phyloP scores from a whole-genome alignment of 2,888 invertebrate genomes.

The Andricus quercusramuli region DNA sequence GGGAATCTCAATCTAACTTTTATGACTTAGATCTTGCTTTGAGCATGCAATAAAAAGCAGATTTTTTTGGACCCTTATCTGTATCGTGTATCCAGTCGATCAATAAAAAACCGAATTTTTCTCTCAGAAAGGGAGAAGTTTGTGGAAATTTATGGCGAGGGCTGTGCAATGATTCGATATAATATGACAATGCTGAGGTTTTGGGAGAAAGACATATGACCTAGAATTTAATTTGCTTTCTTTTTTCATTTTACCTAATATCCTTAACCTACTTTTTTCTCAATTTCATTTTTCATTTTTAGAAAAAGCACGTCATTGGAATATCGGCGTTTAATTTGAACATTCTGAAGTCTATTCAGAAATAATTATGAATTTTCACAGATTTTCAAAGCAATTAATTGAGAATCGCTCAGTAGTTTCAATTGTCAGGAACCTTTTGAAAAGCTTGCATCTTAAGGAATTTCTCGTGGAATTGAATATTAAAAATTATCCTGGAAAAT shows the following conservation, averaged over 20 bases:
- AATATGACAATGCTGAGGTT: background rate
- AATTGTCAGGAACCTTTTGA: no score
- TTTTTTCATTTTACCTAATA: background rate
- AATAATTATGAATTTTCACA: no score
- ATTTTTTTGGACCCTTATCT: no score
- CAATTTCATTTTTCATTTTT: no score
- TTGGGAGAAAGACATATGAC: background rate
- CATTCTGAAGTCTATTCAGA: no score
- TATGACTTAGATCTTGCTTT: background rate
- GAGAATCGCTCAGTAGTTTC: no score
- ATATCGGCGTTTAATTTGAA: no score
- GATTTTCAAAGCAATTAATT: no score
- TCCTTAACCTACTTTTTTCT: background rate
- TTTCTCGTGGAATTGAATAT: no score
- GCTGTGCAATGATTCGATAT: constrained; percentile 17
- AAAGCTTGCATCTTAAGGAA: no score
- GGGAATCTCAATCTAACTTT: background rate
- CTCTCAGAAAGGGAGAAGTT: background rate
- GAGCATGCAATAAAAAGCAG: background rate
- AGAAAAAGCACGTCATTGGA: no score
- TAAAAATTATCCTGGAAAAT: no score
- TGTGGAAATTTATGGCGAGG: constrained; percentile 7
- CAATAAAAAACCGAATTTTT: constrained; percentile 5
- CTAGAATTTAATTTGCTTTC: background rate
- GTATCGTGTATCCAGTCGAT: background rate